A percentile compares a stretch with the other conserved stretches of the same genome.
Conservation (phyloP, 2,888 invertebrate genomes). For the Brenthis ino region DNA sequence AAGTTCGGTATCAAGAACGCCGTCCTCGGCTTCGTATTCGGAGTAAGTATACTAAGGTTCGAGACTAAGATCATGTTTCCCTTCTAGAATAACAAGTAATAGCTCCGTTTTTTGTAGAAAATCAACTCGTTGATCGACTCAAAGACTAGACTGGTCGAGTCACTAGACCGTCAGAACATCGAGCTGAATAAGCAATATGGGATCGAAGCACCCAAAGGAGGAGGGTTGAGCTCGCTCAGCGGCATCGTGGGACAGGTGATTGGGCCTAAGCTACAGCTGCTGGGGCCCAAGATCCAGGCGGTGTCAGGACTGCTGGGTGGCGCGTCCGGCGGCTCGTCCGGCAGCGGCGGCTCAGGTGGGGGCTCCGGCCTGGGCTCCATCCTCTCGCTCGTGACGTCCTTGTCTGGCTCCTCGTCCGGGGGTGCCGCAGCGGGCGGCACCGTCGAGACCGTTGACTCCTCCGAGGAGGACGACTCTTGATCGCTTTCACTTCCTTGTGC, state of each 20-base stretch:
- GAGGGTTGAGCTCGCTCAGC: slow-evolving; percentile 83
- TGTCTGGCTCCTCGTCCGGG: slow-evolving; percentile 75
- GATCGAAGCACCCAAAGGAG: slow-evolving; percentile 85
- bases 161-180: slow-evolving; percentile 87
- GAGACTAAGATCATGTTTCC: neutral
- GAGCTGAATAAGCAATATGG: slow-evolving; percentile 89
- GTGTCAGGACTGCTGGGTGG: slow-evolving; percentile 81
- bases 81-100: slow-evolving; percentile 27
- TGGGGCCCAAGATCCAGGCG: slow-evolving; percentile 85
- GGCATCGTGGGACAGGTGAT: slow-evolving; percentile 87
- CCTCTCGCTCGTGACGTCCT: slow-evolving; percentile 72
- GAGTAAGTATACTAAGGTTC: slow-evolving; percentile 82
- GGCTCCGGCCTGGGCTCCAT: slow-evolving; percentile 75
- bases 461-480: slow-evolving; percentile 75
- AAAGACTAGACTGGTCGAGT: slow-evolving; percentile 87
- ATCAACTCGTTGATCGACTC: slow-evolving; percentile 91
- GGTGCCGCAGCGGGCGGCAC: slow-evolving; percentile 62
- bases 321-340: slow-evolving; percentile 63
- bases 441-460: slow-evolving; percentile 73
- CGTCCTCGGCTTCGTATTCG: slow-evolving; percentile 90
- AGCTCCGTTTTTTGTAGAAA: slow-evolving; percentile 83
- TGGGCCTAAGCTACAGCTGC: slow-evolving; percentile 86
- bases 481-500: slow-evolving; percentile 27
- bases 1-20: slow-evolving; percentile 90
- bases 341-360: slow-evolving; percentile 81